Percentiles rank a stretch among this genome's conserved stretches.
phyloP scores from a whole-genome alignment of 2,113 vertebrate species.

The Xenopus laevis region DNA sequence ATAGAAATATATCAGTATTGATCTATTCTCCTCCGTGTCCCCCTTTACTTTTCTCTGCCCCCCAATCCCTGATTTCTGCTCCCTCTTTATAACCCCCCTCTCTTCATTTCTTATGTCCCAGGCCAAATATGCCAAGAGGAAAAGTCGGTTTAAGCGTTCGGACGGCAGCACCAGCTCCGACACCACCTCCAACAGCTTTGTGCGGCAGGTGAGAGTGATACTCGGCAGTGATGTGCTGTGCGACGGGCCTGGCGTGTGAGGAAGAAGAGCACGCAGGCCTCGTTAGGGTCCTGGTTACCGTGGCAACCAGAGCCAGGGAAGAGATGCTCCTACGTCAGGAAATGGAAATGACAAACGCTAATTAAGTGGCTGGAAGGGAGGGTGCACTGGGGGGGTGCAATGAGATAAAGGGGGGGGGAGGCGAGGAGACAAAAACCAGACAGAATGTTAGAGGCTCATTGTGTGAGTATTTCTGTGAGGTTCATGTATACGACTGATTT shows the following conservation, averaged over 20 bases:
- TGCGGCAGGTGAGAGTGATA: slow-evolving; percentile 80
- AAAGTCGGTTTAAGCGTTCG: slow-evolving; percentile 91
- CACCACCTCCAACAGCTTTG: slow-evolving; percentile 97
- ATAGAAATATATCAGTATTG: too few relatives aligned
- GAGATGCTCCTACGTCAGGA: slow-evolving; percentile 44
- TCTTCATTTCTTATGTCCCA: slow-evolving; percentile 44
- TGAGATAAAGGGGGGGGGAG: too few relatives aligned
- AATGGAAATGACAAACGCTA: slow-evolving; percentile 44
- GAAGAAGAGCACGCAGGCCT: slow-evolving; percentile 22
- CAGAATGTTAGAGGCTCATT: too few relatives aligned
- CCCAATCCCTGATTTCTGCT: background rate
- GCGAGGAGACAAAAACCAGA: too few relatives aligned
- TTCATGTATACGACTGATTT: too few relatives aligned
- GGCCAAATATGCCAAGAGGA: slow-evolving; percentile 90
- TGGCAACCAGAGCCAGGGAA: slow-evolving; percentile 40
- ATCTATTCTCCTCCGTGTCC: too few relatives aligned
- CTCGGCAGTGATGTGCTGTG: slow-evolving; percentile 18
- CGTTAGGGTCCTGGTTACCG: slow-evolving; percentile 39
- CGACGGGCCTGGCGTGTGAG: slow-evolving; percentile 11
- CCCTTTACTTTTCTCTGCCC: background rate
- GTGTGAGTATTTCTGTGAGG: too few relatives aligned
- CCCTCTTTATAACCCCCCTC: background rate
- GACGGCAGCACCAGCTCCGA: slow-evolving; percentile 95
- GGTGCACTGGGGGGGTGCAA: slow-evolving; percentile 15
- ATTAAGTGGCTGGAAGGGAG: slow-evolving; percentile 35